A percentile compares a stretch with the other conserved stretches of the same genome.
Conservation (phyloP, 2,888 invertebrate species). For the Endotricha flammealis region DNA sequence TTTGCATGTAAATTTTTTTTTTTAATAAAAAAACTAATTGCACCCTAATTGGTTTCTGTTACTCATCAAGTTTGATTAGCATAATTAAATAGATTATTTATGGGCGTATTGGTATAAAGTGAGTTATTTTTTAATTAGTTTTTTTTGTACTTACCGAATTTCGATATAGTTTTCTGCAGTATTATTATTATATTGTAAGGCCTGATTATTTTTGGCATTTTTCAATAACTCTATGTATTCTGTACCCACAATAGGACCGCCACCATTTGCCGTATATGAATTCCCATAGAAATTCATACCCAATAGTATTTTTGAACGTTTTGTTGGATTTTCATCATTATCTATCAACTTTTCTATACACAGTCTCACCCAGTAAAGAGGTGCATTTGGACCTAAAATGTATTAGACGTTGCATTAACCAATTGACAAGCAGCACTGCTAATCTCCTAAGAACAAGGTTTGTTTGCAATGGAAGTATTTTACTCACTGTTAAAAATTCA, state of each 20-base stretch:
- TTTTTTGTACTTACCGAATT: conserved; percentile 81
- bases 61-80: too few species aligned
- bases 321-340: conserved; percentile 69
- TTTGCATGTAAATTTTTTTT: too few species aligned
- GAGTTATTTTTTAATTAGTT: too few species aligned
- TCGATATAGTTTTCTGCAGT: conserved; percentile 92
- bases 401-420: too few species aligned
- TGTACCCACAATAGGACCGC: conserved; percentile 87
- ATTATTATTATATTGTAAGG: conserved; percentile 85
- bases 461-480: too few species aligned
- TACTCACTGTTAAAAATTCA: too few species aligned
- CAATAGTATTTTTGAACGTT: conserved; percentile 87
- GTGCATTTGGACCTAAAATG: conserved; percentile 89
- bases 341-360: conserved; percentile 87
- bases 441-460: too few species aligned
- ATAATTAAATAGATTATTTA: too few species aligned
- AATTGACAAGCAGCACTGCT: too few species aligned
- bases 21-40: too few species aligned
- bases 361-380: conserved; percentile 87
- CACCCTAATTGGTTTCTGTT: too few species aligned
- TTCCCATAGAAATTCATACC: conserved; percentile 97
- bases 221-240: conserved; percentile 88
- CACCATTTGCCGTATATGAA: conserved; percentile 89
- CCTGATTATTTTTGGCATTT: conserved; percentile 83
- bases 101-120: neutral